Percentiles rank a stretch among this genome's conserved stretches.
These are phyloP conservation scores for Tipula vernalis DNA, from an alignment of 2,888 invertebrate species.

Conservation along the genomic window DNA sequence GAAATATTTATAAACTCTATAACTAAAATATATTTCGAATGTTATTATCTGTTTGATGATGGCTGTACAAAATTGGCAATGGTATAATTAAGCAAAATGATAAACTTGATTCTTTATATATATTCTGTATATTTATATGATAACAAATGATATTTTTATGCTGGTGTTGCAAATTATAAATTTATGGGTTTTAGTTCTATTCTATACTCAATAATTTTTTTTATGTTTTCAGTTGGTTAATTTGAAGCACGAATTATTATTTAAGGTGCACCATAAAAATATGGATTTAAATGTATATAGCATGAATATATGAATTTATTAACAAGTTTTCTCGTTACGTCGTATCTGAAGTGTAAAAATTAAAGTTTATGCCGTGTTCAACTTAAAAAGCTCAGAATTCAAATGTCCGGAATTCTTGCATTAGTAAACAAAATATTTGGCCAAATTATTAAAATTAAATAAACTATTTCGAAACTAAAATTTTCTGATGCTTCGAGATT, in stretches of 20 bases:
- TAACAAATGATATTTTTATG: not conserved
- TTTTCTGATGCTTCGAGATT: no score
- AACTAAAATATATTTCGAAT: not conserved
- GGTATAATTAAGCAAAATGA: not conserved
- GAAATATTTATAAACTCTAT: not conserved
- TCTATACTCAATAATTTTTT: not conserved
- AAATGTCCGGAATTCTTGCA: no score
- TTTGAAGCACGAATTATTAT: not conserved
- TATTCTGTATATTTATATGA: not conserved
- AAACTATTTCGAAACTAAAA: no score
- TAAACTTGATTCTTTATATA: not conserved
- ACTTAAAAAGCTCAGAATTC: no score
- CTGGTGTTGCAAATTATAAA: not conserved
- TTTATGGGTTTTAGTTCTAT: not conserved
- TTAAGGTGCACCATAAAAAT: not conserved
- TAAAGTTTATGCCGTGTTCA: no score
- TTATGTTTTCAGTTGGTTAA: not conserved
- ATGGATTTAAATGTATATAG: no score
- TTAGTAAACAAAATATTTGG: no score
- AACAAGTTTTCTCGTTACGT: no score
- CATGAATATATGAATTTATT: no score
- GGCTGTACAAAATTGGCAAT: not conserved
- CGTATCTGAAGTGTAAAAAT: no score
- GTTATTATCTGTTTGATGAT: not conserved
- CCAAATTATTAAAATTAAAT: no score